Evolutionary conservation across 2,797 vertebrate species (phyloP), one percentile per base, ranked within the genome.

Genomic region (Carcharodon carcharias): DNA sequence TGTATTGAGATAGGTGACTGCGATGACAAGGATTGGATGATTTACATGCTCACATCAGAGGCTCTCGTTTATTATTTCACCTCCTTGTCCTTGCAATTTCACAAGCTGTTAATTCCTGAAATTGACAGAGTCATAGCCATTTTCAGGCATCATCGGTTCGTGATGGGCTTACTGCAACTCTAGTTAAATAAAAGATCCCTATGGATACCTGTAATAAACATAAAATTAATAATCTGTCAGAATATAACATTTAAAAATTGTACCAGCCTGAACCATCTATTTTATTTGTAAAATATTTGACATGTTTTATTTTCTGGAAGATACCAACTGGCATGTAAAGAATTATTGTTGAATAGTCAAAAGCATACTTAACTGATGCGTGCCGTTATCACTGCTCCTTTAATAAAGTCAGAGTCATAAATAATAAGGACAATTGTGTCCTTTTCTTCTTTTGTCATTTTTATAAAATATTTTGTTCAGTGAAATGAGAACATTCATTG

Each of bases 61-160:
- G 9, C 21, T 93, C 91, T 26, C n/a, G 7, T 93, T 93, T 93
- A 93, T 93, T 67, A 93, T 67, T 67, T 93, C 61, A 93, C 91
- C 91, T 67, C 91, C 91, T 67, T 28, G 63, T 93, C 91, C 63
- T 93, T 93, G 91, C 63, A 67, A 93, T 93, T 93, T 93, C 91
- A 93, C 91, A 45, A 93, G 91, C 91, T 93, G 91, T 67, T 93
- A 93, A 93, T 93, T 93, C 45, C 91, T 67, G 82, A 93, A 93
- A 93, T 93, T 93, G 91, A 93, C 91, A 67, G 91, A 93, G 40
- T 93, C 8, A n/a, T 45, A 65, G n/a, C 63, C n/a, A 63, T 67
- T 67, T 93, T 93, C 91, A 45, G n/a, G 63, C 91, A 93, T 4
- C 63, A 93, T 67, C 91, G 45, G n/a, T 67, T 93, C 91, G 67